Conservation (phyloP, 2,888 invertebrate species). For the Lamproptera curius region DNA sequence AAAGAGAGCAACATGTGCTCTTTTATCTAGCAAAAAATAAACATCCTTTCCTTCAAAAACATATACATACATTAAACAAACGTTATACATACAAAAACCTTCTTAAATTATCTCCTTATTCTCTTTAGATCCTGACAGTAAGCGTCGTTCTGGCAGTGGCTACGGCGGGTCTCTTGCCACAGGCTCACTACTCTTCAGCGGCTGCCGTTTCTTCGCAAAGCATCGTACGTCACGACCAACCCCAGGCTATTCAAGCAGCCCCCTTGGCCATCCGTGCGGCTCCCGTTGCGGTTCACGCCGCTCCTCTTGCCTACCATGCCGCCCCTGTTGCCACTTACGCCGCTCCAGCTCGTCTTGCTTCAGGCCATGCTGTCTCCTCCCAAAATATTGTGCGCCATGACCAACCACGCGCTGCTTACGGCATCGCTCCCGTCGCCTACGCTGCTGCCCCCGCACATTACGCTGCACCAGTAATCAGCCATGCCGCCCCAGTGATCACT, state of each 20-base stretch:
- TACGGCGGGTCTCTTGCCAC: slow-evolving; percentile 52
- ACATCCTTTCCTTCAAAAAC: too few relatives aligned
- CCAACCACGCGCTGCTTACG: slow-evolving; percentile 36
- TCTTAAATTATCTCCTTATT: too few relatives aligned
- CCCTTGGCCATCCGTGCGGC: slow-evolving; percentile 30
- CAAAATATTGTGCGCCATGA: slow-evolving; percentile 38
- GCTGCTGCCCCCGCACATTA: slow-evolving; percentile 32
- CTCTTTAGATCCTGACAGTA: slow-evolving; percentile 52
- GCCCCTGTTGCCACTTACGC: slow-evolving; percentile 24
- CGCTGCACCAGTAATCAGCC: slow-evolving; percentile 35
- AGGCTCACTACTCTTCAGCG: slow-evolving; percentile 55
- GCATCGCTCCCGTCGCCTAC: slow-evolving; percentile 37
- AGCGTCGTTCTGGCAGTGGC: slow-evolving; percentile 62
- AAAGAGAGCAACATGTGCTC: too few relatives aligned
- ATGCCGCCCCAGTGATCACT: slow-evolving; percentile 36
- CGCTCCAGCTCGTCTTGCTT: slow-evolving; percentile 17
- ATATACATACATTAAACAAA: too few relatives aligned
- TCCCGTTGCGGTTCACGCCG: slow-evolving; percentile 37
- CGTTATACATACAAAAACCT: too few relatives aligned
- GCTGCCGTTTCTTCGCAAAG: slow-evolving; percentile 62
- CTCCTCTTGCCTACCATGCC: slow-evolving; percentile 29
- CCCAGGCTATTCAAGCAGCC: slow-evolving; percentile 28
- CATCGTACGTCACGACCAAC: slow-evolving; percentile 45
- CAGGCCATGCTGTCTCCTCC: slow-evolving; percentile 23
- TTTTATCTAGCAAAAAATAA: too few relatives aligned